Conservation (phyloP, 2,888 invertebrate genomes). For the Onchidella celtica region DNA sequence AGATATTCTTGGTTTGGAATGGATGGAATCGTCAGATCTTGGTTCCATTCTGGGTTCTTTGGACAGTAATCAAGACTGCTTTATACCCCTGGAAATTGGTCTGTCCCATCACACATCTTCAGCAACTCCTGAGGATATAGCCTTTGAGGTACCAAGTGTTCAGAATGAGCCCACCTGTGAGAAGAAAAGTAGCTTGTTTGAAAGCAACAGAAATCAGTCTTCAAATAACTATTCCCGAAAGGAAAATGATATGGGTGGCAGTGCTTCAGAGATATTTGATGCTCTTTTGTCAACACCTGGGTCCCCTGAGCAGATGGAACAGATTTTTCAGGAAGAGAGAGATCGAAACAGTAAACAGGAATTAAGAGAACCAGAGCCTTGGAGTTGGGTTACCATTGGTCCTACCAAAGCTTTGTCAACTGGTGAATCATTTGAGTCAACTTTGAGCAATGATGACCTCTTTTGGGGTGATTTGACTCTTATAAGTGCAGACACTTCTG, state of each 20-base stretch:
- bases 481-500: background rate
- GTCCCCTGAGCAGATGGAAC: constrained; percentile 44
- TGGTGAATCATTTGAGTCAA: background rate
- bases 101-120: constrained; percentile 22
- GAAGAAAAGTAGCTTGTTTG: background rate
- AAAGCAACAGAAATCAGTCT: no score
- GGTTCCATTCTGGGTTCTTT: constrained; percentile 56
- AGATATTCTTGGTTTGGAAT: constrained; percentile 66
- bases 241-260: background rate
- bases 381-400: background rate
- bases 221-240: no score
- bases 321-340: no score
- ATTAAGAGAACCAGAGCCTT: no score
- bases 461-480: background rate
- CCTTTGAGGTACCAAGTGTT: background rate
- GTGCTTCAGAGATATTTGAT: constrained; percentile 9
- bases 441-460: background rate
- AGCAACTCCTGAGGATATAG: constrained; percentile 24
- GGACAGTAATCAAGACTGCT: constrained; percentile 24
- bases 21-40: constrained; percentile 71
- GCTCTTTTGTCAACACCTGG: constrained; percentile 33
- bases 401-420: background rate
- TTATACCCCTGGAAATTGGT: constrained; percentile 22
- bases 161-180: background rate
- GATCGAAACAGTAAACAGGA: no score